Conservation (phyloP, 2,113 vertebrate genomes). For the Sclerurus mexicanus region DNA sequence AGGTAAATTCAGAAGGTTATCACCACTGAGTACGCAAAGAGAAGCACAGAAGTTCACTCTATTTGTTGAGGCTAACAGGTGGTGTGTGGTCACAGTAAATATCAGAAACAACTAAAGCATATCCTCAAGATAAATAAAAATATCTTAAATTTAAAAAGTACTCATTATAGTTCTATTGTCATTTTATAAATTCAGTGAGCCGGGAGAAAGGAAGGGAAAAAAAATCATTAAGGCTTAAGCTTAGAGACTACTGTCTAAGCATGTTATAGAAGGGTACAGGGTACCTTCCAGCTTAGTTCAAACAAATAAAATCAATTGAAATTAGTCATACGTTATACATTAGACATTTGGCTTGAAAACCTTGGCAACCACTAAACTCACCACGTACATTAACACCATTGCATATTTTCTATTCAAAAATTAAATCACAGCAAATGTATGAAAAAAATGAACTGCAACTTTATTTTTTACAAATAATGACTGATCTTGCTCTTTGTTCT, state of each 20-base stretch:
- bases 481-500: not conserved
- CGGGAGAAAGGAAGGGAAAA: not conserved
- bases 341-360: constrained; percentile 20
- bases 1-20: not conserved
- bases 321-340: constrained; percentile 29
- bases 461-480: not conserved
- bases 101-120: not conserved
- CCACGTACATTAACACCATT: not conserved
- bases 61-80: not conserved
- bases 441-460: not conserved
- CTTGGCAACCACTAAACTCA: not conserved
- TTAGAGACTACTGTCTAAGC: not conserved
- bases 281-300: constrained; percentile 7
- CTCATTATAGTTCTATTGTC: not conserved
- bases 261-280: not conserved
- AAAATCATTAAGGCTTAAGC: not conserved
- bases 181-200: not conserved
- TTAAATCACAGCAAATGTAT: constrained; percentile 9
- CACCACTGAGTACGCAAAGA: not conserved
- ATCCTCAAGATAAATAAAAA: not conserved
- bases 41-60: not conserved
- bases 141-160: not conserved
- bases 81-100: not conserved
- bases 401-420: not conserved
- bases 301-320: constrained; percentile 22